Evolutionary conservation across 2,113 vertebrate genomes (phyloP).

Genomic region (Hemichromis elongatus): DNA sequence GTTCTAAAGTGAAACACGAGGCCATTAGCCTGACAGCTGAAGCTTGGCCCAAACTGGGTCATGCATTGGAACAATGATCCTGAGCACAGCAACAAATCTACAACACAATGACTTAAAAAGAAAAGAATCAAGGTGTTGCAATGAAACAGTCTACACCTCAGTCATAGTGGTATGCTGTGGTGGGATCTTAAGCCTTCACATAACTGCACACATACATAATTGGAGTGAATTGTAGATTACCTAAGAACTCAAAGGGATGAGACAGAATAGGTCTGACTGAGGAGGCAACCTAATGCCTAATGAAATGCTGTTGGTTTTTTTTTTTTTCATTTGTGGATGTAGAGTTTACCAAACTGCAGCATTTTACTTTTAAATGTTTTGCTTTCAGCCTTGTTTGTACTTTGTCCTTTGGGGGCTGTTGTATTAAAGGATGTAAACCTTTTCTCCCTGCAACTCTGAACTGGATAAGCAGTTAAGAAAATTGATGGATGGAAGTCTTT

Average conservation of each 20-base stretch:
- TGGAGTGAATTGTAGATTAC: background rate
- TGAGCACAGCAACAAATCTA: background rate
- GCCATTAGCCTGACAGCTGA: background rate
- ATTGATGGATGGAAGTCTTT: background rate
- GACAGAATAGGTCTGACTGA: background rate
- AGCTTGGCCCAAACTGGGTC: background rate
- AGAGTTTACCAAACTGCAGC: background rate
- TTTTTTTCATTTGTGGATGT: background rate
- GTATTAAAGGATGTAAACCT: background rate
- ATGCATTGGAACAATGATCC: background rate
- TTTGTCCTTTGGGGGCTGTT: background rate
- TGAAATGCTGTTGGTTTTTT: background rate
- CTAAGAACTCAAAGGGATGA: background rate
- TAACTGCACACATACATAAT: too few species aligned
- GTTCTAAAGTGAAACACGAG: background rate
- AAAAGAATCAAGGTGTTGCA: background rate
- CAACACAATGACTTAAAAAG: background rate
- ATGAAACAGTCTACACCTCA: background rate
- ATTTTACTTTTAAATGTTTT: background rate
- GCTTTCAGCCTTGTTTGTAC: background rate
- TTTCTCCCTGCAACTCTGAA: background rate
- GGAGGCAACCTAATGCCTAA: accelerated
- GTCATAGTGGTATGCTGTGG: background rate
- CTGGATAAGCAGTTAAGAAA: background rate
- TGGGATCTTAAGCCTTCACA: background rate